Base-by-base conservation (phyloP, 1,140 invertebrate species). In the Gerris buenoi region DNA sequence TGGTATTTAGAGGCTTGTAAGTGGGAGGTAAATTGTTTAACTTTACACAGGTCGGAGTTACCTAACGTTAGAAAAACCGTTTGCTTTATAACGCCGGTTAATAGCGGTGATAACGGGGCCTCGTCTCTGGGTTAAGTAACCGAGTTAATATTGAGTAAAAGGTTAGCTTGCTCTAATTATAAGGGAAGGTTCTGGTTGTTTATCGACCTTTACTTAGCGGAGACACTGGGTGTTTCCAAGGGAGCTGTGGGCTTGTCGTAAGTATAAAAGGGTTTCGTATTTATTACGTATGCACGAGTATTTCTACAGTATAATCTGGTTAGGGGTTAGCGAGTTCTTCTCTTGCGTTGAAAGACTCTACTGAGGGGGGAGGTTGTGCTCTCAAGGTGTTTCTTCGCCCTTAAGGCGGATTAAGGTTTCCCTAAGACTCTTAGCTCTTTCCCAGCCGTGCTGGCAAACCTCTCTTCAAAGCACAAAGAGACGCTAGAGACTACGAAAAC, bases 261-360 rank as follows among this genome's bases (percentile, higher is more conserved):
- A 46, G 33, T 46, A 46, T 46, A 46, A 72, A 72, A 72, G 70
- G 71, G 71, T 71, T 72, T 72, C 68, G 63, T 65, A 69, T 68
- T 69, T 69, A 68, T 72, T 70, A 70, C 70, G 68, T 72, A 70
- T 70, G 67, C 70, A 69, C 60, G 68, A 71, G 71, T 72, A 72
- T 72, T 72, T 70, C 69, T 72, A 68, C 70, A 70, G 71, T 68
- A 71, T 72, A 72, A 72, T 72, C 71, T 71, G 67, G 70, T 72
- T 71, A 72, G 18, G n/a, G 33, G 33, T 46, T 46, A 46, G 33
- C 18, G 18, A 18, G n/a, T n/a, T n/a, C n/a, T n/a, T n/a, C n/a
- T n/a, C n/a, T n/a, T n/a, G n/a, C n/a, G 33, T 46, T 5, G 33
- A 46, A 46, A 46, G 33, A 46, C 5, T 18, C 5, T 10, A 46